phyloP scores from a whole-genome alignment of 2,888 invertebrate species.

The Phyllotreta striolata region DNA sequence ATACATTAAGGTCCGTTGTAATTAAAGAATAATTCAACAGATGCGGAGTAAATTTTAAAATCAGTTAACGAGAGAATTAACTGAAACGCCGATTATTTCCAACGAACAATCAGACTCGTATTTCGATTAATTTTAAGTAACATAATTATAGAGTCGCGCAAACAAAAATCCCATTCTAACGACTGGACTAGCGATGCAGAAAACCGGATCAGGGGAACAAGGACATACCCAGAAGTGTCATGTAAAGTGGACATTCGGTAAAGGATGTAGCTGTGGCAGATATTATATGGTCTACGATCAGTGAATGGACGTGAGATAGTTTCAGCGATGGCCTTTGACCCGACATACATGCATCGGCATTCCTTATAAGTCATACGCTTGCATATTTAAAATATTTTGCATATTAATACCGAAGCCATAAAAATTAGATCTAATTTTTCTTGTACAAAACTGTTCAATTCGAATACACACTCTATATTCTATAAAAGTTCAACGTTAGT shows the following conservation, averaged over 20 bases:
- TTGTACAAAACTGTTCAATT: too few relatives aligned
- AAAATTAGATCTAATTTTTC: too few relatives aligned
- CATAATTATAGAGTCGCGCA: too few relatives aligned
- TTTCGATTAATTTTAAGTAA: too few relatives aligned
- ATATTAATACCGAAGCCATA: constrained; percentile 36
- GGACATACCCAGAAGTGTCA: constrained; percentile 39
- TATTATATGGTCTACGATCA: constrained; percentile 50
- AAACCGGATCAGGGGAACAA: constrained; percentile 39
- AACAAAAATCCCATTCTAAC: background rate
- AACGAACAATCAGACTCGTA: background rate
- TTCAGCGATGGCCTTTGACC: constrained; percentile 50
- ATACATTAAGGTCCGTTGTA: constrained; percentile 46
- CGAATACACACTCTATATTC: too few relatives aligned
- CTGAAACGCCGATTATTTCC: constrained; percentile 19
- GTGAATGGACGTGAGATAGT: constrained; percentile 50
- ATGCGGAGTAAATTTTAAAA: constrained; percentile 37
- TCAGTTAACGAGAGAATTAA: constrained; percentile 25
- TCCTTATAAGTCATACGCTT: constrained; percentile 47
- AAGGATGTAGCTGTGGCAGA: constrained; percentile 47
- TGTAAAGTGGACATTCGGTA: constrained; percentile 41
- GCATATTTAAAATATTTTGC: constrained; percentile 41
- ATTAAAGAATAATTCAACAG: constrained; percentile 45
- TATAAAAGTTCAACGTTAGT: too few relatives aligned
- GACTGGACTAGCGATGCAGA: constrained; percentile 23
- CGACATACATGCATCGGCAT: constrained; percentile 53